Conservation (phyloP, 2,113 vertebrate genomes). For the Macaca mulatta region DNA sequence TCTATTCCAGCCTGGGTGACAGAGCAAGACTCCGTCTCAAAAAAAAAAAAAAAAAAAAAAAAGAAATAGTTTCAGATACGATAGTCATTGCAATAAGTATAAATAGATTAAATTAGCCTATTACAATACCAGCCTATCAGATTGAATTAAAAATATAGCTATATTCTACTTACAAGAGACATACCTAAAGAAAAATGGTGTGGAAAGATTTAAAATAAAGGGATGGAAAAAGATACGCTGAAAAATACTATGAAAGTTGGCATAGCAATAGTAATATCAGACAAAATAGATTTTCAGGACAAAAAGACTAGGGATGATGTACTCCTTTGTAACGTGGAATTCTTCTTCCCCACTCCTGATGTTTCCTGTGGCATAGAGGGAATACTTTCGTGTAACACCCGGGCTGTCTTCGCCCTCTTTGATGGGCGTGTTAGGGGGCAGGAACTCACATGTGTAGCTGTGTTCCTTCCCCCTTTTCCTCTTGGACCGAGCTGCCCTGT, state of each 20-base stretch:
- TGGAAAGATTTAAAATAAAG: neutral
- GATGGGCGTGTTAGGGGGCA: neutral
- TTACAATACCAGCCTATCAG: neutral
- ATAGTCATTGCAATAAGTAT: neutral
- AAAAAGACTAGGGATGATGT: neutral
- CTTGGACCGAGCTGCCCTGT: neutral
- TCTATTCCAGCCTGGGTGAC: too few relatives aligned
- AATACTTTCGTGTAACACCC: neutral
- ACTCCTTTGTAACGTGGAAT: neutral
- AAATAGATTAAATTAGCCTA: conserved; percentile 3
- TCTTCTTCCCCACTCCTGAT: neutral
- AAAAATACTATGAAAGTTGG: neutral
- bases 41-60: too few relatives aligned
- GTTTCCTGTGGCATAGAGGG: neutral
- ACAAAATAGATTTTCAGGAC: neutral
- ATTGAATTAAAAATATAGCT: neutral
- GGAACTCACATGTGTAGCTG: neutral
- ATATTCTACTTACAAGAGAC: neutral
- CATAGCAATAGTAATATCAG: neutral
- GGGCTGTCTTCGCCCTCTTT: neutral
- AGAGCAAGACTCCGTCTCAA: too few relatives aligned
- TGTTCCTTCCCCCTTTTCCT: neutral
- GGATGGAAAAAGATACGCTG: neutral
- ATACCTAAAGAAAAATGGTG: neutral
- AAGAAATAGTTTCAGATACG: neutral